A percentile compares a stretch with the other conserved stretches of the same genome.
phyloP scores from a whole-genome alignment of 2,888 invertebrate genomes.

The Chloroclysta siterata region DNA sequence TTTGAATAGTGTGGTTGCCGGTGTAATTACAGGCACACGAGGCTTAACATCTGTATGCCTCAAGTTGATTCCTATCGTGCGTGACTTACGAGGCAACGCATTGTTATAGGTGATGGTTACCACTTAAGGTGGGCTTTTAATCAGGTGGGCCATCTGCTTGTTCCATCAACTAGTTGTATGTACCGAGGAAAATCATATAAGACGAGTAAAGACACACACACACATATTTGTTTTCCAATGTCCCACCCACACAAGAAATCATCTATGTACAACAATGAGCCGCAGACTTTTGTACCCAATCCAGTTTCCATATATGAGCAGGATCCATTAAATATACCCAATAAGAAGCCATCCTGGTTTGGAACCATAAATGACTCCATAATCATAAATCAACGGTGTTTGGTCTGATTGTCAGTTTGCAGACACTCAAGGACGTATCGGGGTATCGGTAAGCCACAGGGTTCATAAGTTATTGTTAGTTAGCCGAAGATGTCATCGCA shows the following conservation, averaged over 20 bases:
- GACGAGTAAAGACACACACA: neutral
- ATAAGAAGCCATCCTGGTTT: constrained; percentile 37
- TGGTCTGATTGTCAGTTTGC: constrained; percentile 27
- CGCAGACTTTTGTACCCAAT: constrained; percentile 24
- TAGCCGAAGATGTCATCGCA: neutral
- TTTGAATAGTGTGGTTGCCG: no score
- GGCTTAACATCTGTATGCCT: no score
- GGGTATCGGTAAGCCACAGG: constrained; percentile 10
- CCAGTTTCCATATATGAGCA: constrained; percentile 58
- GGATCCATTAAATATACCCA: constrained; percentile 35
- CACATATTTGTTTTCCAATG: neutral
- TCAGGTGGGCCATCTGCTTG: no score
- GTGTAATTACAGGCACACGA: no score
- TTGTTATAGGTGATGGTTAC: no score
- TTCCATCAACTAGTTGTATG: no score
- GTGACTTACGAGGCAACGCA: no score
- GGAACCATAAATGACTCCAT: constrained; percentile 26
- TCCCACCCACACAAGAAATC: constrained; percentile 4
- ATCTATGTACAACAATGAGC: constrained; percentile 20
- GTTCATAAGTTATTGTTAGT: neutral
- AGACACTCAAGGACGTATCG: constrained; percentile 32
- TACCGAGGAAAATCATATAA: neutral
- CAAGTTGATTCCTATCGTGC: no score
- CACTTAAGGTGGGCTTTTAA: no score
- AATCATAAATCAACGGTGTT: constrained; percentile 37